A percentile compares a stretch with the other conserved stretches of the same genome.
Conservation (phyloP, 2,797 vertebrate genomes). For the Spea hammondii region DNA sequence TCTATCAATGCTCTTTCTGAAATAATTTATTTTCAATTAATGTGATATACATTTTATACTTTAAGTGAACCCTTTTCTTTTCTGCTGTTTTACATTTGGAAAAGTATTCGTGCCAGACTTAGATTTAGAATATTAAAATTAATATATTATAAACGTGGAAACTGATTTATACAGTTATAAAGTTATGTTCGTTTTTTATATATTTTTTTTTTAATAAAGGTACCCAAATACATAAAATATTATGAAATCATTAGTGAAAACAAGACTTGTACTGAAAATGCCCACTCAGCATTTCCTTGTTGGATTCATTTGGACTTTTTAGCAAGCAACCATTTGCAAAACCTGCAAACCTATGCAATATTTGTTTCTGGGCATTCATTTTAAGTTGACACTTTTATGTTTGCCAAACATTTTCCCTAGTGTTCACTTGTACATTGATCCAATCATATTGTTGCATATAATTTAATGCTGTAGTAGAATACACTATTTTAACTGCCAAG, state of each 20-base stretch:
- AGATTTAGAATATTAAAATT: too few relatives aligned
- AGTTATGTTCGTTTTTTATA: too few relatives aligned
- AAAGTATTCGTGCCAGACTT: too few relatives aligned
- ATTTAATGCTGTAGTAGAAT: not conserved
- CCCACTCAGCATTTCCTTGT: slow-evolving; percentile 26
- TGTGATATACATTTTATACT: too few relatives aligned
- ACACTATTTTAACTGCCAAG: slow-evolving; percentile 1
- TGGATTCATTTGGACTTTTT: slow-evolving; percentile 33
- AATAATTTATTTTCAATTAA: too few relatives aligned
- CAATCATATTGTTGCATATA: slow-evolving; percentile 15
- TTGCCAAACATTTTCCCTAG: slow-evolving; percentile 42
- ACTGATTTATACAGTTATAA: too few relatives aligned
- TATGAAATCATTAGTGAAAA: slow-evolving; percentile 24
- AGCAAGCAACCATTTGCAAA: slow-evolving; percentile 41
- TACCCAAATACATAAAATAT: not conserved
- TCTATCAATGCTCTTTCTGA: too few relatives aligned
- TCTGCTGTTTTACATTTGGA: too few relatives aligned
- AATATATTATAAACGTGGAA: too few relatives aligned
- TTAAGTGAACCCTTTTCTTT: too few relatives aligned
- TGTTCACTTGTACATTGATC: slow-evolving; percentile 41
- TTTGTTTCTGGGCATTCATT: slow-evolving; percentile 35
- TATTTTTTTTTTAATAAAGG: not conserved
- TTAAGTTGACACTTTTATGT: slow-evolving; percentile 30
- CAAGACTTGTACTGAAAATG: slow-evolving; percentile 19
- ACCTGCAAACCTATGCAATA: slow-evolving; percentile 44